A percentile compares a stretch with the other conserved stretches of the same genome.
phyloP scores from a whole-genome alignment of 2,113 vertebrate genomes.

The Gasterosteus nipponicus region DNA sequence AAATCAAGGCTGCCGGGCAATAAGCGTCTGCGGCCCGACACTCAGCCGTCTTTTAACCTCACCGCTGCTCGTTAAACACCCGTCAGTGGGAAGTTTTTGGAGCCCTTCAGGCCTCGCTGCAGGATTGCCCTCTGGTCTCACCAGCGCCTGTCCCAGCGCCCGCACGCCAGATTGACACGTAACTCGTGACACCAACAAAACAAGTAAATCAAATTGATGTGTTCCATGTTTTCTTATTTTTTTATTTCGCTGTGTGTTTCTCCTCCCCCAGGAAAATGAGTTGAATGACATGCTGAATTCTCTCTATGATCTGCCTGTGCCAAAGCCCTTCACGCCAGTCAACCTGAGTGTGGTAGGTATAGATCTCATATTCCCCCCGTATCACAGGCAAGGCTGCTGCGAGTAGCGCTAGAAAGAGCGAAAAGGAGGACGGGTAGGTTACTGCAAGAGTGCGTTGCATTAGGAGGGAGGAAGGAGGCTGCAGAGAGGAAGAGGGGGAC shows the following conservation, averaged over 20 bases:
- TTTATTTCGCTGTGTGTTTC: conserved; percentile 40
- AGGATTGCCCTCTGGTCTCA: conserved; percentile 59
- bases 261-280: conserved; percentile 87
- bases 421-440: conserved; percentile 35
- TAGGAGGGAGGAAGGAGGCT: conserved; percentile 10
- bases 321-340: conserved; percentile 91
- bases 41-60: conserved; percentile 79
- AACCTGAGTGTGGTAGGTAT: conserved; percentile 94
- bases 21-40: conserved; percentile 72
- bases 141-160: conserved; percentile 45
- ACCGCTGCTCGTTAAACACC: conserved; percentile 74
- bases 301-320: conserved; percentile 90
- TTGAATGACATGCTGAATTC: conserved; percentile 93
- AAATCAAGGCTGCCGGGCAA: conserved; percentile 76
- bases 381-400: conserved; percentile 38
- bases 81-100: conserved; percentile 67
- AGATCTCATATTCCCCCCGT: conserved; percentile 43
- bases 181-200: conserved; percentile 54
- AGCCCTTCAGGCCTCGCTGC: conserved; percentile 64
- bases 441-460: conserved; percentile 34
- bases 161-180: conserved; percentile 44
- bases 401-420: conserved; percentile 9
- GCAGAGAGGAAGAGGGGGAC: not conserved
- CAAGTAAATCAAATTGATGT: conserved; percentile 52
- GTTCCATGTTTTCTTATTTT: conserved; percentile 41